Base-by-base conservation (phyloP, 2,797 vertebrate genomes). In the Pipistrellus pipistrellus region DNA sequence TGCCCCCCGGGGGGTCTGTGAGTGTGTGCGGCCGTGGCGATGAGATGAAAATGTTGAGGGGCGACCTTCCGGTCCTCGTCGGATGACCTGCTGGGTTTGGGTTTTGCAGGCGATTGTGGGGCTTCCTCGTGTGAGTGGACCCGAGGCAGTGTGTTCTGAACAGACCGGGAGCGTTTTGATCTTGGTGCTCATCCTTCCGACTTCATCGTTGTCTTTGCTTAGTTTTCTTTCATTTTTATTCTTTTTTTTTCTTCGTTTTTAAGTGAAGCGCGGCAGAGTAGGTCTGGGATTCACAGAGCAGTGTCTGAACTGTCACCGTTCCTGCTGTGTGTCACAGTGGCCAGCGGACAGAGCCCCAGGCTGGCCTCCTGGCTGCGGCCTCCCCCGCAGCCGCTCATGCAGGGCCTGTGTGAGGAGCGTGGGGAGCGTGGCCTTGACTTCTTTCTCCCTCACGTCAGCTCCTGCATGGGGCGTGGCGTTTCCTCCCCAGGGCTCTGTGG, bases 131-230 rank as follows among this genome's bases (percentile, higher is more conserved):
- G 48, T 71, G 77, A 68, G 51, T 82, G 72, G n/a, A 32, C 38
- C 92, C 20, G 55, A 62, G 59, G 64, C 35, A 12, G 48, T 86
- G 20, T 88, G 72, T 93, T 88, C n/a, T 72, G 11, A 95, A 32
- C 59, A 57, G 62, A 44, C 23, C 20, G 15, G 11, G 5, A 32
- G 8, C 1, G 0, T 62, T 69, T 6, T 38, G 66, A 17, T 46
- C 27, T 35, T 38, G 15, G n/a, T n/a, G 78, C 27, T 88, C 32
- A 55, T 8, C 32, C 12, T 57, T 46, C 46, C 27, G 64, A 85
- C 30, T 71, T 83, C 90, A 12, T 64, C 68, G 86, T 44, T 59
- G 51, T 38, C 51, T 94, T 57, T 57, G 44, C 78, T 81, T 87
- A 68, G 41, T n/a, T 21, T 46, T 68, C 27, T 90, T 88, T 48